Percentiles rank a stretch among this genome's conserved stretches.
Conservation (phyloP, 2,888 invertebrate species). For the Drosophila infuscata region DNA sequence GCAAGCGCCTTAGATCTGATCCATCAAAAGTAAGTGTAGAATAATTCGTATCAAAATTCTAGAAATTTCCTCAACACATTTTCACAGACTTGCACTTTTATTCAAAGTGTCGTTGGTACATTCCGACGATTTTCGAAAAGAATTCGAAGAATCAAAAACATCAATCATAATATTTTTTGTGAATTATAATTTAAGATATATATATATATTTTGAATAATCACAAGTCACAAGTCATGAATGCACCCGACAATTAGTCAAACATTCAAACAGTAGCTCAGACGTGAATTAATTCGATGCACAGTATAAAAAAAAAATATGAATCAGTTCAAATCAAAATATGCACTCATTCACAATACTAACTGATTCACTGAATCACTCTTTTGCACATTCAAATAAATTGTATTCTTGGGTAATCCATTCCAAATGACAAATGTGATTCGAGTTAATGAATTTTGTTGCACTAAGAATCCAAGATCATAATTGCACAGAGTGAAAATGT, state of each 20-base stretch:
- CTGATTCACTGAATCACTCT: neutral
- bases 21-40: conserved; percentile 80
- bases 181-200: neutral
- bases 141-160: neutral
- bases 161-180: neutral
- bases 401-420: neutral
- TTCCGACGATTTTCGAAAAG: neutral
- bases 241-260: neutral
- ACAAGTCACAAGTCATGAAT: conserved; percentile 4
- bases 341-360: neutral
- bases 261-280: conserved; percentile 9
- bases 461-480: neutral
- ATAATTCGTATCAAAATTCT: conserved; percentile 20
- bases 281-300: conserved; percentile 15
- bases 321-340: neutral
- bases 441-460: too few relatives aligned
- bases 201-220: neutral
- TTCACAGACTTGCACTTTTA: neutral
- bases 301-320: neutral
- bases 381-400: neutral
- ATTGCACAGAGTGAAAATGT: neutral
- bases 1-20: conserved; percentile 77
- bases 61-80: conserved; percentile 1
- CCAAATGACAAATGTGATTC: neutral
- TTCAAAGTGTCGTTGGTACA: neutral